phyloP scores from a whole-genome alignment of 2,888 invertebrate genomes.

The Odontocerum albicorne region DNA sequence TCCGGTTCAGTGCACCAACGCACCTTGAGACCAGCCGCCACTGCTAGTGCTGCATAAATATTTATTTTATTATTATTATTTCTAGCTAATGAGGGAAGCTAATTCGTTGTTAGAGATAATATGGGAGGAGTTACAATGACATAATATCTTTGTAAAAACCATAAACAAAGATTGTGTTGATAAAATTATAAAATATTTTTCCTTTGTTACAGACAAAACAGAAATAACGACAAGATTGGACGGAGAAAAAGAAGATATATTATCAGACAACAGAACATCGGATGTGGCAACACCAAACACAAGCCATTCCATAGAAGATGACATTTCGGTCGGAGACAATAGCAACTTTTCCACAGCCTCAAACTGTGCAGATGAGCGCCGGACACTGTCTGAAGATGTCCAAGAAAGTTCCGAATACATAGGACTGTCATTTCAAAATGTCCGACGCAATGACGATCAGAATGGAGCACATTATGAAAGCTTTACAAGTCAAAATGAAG shows the following conservation, averaged over 20 bases:
- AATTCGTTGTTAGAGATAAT: not conserved
- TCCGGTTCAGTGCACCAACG: no score
- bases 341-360: constrained; percentile 47
- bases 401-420: not conserved
- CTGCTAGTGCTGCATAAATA: no score
- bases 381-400: constrained; percentile 38
- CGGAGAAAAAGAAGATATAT: not conserved
- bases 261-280: not conserved
- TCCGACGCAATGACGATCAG: not conserved
- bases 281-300: constrained; percentile 12
- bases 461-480: constrained; percentile 9
- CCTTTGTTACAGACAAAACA: no score
- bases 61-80: not conserved
- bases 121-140: not conserved
- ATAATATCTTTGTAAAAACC: not conserved
- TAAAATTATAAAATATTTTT: no score
- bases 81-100: not conserved
- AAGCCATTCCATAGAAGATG: constrained; percentile 43
- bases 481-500: constrained; percentile 36
- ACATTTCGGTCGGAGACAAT: constrained; percentile 54
- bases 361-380: constrained; percentile 39
- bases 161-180: not conserved
- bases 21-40: no score
- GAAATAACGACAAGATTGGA: no score
- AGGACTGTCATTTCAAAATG: not conserved